Percentiles rank a stretch among this genome's conserved stretches.
Conservation (phyloP, 2,888 invertebrate species). For the Caenorhabditis virilis region DNA sequence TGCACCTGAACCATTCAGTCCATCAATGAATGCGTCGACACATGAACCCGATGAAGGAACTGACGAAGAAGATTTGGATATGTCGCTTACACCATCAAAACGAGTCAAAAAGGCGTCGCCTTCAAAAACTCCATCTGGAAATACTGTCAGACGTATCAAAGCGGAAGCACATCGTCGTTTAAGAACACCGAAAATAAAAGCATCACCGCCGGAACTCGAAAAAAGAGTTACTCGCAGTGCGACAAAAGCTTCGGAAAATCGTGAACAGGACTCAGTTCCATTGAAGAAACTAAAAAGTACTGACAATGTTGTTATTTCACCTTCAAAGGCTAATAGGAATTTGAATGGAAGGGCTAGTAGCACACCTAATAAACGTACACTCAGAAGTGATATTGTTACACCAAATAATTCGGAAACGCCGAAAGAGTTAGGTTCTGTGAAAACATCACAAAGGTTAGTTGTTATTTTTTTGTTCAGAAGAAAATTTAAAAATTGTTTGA, state of each 20-base stretch:
- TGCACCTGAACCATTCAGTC: background rate
- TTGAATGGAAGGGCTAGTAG: no score
- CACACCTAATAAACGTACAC: no score
- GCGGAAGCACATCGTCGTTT: conserved; percentile 22
- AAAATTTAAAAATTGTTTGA: no score
- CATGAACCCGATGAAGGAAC: conserved; percentile 5
- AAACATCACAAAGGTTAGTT: no score
- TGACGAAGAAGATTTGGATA: background rate
- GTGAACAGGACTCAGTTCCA: background rate
- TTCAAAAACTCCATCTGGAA: conserved; percentile 2
- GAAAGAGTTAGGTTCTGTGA: no score
- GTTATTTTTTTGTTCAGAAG: no score
- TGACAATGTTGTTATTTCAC: background rate
- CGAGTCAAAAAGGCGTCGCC: conserved; percentile 2
- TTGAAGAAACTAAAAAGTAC: background rate
- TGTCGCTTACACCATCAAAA: background rate
- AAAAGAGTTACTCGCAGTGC: conserved; percentile 6
- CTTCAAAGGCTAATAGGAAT: no score
- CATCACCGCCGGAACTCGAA: background rate
- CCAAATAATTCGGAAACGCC: background rate
- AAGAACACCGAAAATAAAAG: conserved; percentile 16
- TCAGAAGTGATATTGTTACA: background rate
- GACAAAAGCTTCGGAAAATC: background rate
- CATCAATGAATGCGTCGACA: background rate
- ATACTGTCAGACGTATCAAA: conserved; percentile 14